A percentile compares a stretch with the other conserved stretches of the same genome.
Evolutionary conservation across 2,888 invertebrate species (phyloP).

Genomic region (Geotrupes spiniger): DNA sequence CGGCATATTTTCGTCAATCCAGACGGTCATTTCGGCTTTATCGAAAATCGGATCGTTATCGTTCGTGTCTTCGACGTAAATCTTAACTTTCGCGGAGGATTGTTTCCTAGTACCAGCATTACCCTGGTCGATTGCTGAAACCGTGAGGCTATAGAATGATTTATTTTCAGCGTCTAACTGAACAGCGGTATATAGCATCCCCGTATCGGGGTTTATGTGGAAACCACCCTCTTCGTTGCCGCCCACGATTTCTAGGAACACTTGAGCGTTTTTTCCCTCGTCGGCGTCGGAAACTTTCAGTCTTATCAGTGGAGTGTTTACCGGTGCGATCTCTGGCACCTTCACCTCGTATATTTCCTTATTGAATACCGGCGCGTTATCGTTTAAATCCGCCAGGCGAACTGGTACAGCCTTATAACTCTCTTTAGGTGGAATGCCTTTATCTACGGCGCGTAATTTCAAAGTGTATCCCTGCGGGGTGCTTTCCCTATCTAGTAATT

Average conservation of each 20-base stretch:
- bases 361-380: conserved; percentile 84
- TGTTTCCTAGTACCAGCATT: conserved; percentile 79
- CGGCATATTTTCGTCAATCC: conserved; percentile 83
- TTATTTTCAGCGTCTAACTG: conserved; percentile 81
- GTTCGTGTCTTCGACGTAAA: conserved; percentile 86
- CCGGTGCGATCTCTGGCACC: conserved; percentile 84
- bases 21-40: conserved; percentile 64
- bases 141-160: conserved; percentile 81
- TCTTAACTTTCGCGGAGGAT: conserved; percentile 87
- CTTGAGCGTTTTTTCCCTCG: conserved; percentile 77
- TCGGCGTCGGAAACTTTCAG: conserved; percentile 85
- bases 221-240: conserved; percentile 91
- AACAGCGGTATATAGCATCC: conserved; percentile 83
- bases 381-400: conserved; percentile 75
- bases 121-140: conserved; percentile 86
- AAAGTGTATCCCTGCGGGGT: conserved; percentile 83
- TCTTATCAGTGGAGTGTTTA: conserved; percentile 83
- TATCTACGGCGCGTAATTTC: conserved; percentile 80
- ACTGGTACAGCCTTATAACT: conserved; percentile 81
- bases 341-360: conserved; percentile 83
- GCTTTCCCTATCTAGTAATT: conserved; percentile 73
- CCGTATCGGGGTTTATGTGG: conserved; percentile 80
- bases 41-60: conserved; percentile 93
- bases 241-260: conserved; percentile 84
- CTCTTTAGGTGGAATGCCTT: conserved; percentile 74